These are phyloP conservation scores for Campylorhamphus procurvoides DNA, from an alignment of 2,113 vertebrate genomes.

Conservation along the genomic window DNA sequence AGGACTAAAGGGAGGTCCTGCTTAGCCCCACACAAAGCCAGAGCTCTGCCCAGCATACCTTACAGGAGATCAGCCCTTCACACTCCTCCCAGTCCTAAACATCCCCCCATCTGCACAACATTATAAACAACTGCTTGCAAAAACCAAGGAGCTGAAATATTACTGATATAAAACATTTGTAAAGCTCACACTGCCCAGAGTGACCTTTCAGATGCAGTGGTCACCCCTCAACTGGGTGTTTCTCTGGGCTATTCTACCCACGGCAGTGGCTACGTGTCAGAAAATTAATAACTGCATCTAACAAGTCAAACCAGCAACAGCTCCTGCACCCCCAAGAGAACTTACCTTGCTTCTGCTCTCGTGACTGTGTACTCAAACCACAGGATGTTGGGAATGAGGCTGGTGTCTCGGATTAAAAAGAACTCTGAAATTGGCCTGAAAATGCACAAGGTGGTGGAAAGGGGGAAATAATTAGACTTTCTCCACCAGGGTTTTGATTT, in stretches of 20 bases:
- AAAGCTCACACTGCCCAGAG: not conserved
- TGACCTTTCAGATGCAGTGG: not conserved
- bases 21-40: not conserved
- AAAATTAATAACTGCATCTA: not conserved
- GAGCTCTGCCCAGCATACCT: accelerated
- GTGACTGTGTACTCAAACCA: constrained; percentile 99
- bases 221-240: not conserved
- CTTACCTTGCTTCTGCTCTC: constrained; percentile 96
- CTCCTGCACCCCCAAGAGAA: not conserved
- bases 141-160: not conserved
- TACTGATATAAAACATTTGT: not conserved
- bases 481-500: not conserved
- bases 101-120: not conserved
- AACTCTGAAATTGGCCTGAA: constrained; percentile 95
- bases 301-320: not conserved
- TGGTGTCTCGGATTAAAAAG: constrained; percentile 97
- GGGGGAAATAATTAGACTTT: not conserved
- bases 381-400: constrained; percentile 97
- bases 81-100: not conserved
- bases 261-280: not conserved
- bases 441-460: not conserved
- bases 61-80: not conserved
- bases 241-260: not conserved
- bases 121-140: not conserved
- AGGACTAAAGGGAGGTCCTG: not conserved